Evolutionary conservation across 2,797 vertebrate species (phyloP), one percentile per base, ranked within the genome.

Genomic region (Nyctibius grandis): DNA sequence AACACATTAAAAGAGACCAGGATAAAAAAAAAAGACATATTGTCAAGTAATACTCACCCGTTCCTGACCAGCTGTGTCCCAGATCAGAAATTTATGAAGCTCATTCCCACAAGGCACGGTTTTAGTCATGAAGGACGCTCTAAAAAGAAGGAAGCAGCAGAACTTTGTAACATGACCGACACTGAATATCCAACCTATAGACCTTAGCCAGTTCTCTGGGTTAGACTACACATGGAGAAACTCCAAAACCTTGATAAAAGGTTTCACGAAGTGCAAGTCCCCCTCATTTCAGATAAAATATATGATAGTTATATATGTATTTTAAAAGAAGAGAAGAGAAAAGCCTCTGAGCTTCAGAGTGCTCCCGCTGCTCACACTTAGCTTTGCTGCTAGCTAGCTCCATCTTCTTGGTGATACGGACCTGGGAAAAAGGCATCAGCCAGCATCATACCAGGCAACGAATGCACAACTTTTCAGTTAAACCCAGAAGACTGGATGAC

Each of bases 31-130:
- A 51, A 75, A 93, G 89, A 77, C 9, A 18, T 40, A 47, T 33
- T 56, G 61, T 33, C 59, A 59, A 25, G 4, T 60, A 44, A 67
- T 60, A 98, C 99, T 98, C 96, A 99, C 99, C 97, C 99, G 97
- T 72, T 99, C 99, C 97, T 99, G 99, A 61, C 99, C 99, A 59
- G 99, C 99, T 19, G 99, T 99, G 96, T 99, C 99, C 99, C 99
- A 99, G 97, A 99, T 99, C 88, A 99, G 98, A 98, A 99, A 99
- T 91, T 99, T 99, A 98, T 99, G 99, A 88, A 99, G 98, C 93
- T 99, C 99, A 94, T 99, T 98, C 89, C 99, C 99, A 98, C 98
- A 99, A 44, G 99, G 98, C 82, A 99, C 99, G 3, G 99, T 99
- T 98, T 99, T 99, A 96, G 99, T 99, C 97, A 99, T 98, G 97